phyloP scores from a whole-genome alignment of 2,888 invertebrate species.

The Tetanocera ferruginea region DNA sequence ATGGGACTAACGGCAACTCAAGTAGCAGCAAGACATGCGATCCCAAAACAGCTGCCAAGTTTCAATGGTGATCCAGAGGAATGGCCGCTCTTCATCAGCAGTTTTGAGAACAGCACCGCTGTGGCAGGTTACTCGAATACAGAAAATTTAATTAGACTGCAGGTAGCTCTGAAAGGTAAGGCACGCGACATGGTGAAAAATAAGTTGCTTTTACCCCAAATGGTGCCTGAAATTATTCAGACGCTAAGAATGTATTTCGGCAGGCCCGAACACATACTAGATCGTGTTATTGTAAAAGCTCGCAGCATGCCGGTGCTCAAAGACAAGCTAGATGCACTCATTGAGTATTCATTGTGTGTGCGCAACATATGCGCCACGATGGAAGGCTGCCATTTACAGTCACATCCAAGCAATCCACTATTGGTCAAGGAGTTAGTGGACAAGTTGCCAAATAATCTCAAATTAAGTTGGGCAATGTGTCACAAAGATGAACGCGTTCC shows the following conservation, averaged over 20 bases:
- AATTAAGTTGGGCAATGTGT: no score
- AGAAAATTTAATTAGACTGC: no score
- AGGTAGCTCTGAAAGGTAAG: no score
- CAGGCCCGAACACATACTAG: conserved; percentile 34
- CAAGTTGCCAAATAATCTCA: no score
- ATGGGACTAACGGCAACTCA: no score
- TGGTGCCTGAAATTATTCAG: conserved; percentile 38
- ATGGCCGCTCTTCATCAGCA: no score
- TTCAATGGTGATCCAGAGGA: no score
- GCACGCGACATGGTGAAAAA: conserved; percentile 35
- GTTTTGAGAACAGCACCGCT: no score
- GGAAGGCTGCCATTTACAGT: no score
- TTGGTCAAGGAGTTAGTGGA: not conserved
- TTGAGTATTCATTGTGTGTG: conserved; percentile 34
- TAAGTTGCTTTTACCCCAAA: conserved; percentile 27
- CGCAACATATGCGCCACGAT: conserved; percentile 36
- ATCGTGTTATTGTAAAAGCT: conserved; percentile 33
- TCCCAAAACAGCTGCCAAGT: no score
- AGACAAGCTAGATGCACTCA: conserved; percentile 37
- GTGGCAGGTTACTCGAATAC: no score
- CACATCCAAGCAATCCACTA: not conserved
- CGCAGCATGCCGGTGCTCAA: conserved; percentile 26
- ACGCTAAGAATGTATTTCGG: conserved; percentile 43
- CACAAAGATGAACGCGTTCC: not conserved
- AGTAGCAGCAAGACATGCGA: no score